These are phyloP conservation scores for Phania funesta DNA, from an alignment of 2,888 invertebrate genomes.

Conservation along the genomic window DNA sequence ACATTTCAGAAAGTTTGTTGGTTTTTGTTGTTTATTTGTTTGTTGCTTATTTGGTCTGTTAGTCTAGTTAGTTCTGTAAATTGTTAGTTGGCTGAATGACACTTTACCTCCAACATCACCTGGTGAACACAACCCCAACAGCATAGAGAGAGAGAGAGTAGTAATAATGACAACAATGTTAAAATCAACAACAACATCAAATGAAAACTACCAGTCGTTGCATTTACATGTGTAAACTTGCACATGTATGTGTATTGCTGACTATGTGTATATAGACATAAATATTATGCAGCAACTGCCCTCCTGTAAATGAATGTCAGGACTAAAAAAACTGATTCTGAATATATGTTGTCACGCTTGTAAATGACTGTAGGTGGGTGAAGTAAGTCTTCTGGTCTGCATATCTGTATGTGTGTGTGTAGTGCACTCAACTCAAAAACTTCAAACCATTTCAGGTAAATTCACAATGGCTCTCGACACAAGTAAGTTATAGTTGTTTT, in stretches of 20 bases:
- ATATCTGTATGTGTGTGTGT: background rate
- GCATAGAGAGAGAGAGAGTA: too few relatives aligned
- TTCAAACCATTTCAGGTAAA: constrained; percentile 7
- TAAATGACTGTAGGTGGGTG: background rate
- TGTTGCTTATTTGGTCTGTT: constrained; percentile 1
- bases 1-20: constrained; percentile 15
- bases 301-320: constrained; percentile 29
- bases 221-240: too few relatives aligned
- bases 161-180: constrained; percentile 19
- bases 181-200: constrained; percentile 1
- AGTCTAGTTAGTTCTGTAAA: constrained; percentile 5
- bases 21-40: background rate
- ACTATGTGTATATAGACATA: background rate
- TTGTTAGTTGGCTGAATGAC: background rate
- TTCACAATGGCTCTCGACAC: constrained; percentile 47
- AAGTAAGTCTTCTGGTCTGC: background rate
- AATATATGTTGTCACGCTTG: background rate
- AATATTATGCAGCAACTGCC: constrained; percentile 31
- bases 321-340: constrained; percentile 1
- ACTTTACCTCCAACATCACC: constrained; percentile 38
- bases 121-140: constrained; percentile 6
- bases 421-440: constrained; percentile 18
- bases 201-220: too few relatives aligned
- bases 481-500: constrained; percentile 58
- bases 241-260: background rate